Evolutionary conservation across 2,797 vertebrate genomes (phyloP).

Genomic region (Melanotaenia boesemani): DNA sequence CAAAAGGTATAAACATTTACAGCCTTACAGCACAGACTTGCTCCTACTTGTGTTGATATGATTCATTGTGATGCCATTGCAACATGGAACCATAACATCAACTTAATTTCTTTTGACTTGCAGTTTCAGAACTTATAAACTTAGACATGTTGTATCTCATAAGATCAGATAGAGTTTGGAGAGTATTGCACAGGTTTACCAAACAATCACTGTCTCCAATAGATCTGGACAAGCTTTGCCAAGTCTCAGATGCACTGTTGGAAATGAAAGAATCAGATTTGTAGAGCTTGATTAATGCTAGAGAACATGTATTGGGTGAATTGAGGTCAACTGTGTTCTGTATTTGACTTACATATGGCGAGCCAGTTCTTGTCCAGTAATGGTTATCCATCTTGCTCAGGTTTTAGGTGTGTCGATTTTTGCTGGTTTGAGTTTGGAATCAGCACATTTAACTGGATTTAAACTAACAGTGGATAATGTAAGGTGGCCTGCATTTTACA

Average conservation of each 20-base stretch:
- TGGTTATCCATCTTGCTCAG: background rate
- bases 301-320: background rate
- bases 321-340: background rate
- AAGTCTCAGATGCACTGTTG: slow-evolving; percentile 3
- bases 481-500: background rate
- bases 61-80: slow-evolving; percentile 36
- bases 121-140: slow-evolving; percentile 16
- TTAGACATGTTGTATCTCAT: background rate
- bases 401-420: background rate
- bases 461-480: background rate
- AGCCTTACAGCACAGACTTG: slow-evolving; percentile 40
- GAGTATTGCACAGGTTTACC: background rate
- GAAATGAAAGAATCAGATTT: background rate
- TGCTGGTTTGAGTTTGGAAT: background rate
- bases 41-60: slow-evolving; percentile 41
- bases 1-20: slow-evolving; percentile 24
- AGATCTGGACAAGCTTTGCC: background rate
- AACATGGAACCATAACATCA: slow-evolving; percentile 34
- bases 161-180: background rate
- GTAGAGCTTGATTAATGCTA: background rate
- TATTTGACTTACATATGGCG: background rate
- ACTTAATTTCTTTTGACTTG: slow-evolving; percentile 19
- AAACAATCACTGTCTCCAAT: background rate
- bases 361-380: background rate
- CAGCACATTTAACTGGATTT: background rate